phyloP scores from a whole-genome alignment of 1,140 invertebrate species.

The Trichoplusia ni region DNA sequence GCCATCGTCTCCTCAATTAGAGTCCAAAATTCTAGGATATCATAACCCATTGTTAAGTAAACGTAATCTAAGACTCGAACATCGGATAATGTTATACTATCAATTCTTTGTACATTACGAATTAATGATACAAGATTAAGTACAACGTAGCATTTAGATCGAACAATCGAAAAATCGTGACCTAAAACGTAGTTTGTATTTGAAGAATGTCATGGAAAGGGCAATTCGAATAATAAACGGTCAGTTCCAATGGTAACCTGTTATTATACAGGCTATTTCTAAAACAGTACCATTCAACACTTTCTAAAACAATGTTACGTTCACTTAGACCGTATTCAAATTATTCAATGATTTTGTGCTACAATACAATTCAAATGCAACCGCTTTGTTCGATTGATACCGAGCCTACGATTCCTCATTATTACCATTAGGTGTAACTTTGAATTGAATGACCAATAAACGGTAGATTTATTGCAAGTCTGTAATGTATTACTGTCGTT shows the following conservation, averaged over 20 bases:
- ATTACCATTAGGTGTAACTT: neutral
- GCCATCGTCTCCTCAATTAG: neutral
- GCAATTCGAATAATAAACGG: constrained; percentile 45
- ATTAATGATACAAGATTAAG: constrained; percentile 29
- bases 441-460: neutral
- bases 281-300: constrained; percentile 49
- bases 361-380: constrained; percentile 36
- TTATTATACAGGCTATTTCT: constrained; percentile 40
- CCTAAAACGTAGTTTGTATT: constrained; percentile 37
- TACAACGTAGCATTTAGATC: constrained; percentile 35
- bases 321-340: constrained; percentile 54
- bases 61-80: neutral
- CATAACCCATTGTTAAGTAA: neutral
- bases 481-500: neutral
- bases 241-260: constrained; percentile 39
- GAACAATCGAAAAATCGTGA: constrained; percentile 46
- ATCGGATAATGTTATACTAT: constrained; percentile 15
- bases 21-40: constrained; percentile 5
- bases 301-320: constrained; percentile 56
- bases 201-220: constrained; percentile 52
- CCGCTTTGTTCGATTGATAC: constrained; percentile 6
- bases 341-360: constrained; percentile 51
- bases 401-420: constrained; percentile 7
- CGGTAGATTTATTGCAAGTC: neutral
- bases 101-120: constrained; percentile 10